Evolutionary conservation across 2,113 vertebrate genomes (phyloP).

Genomic region (Etheostoma cragini): DNA sequence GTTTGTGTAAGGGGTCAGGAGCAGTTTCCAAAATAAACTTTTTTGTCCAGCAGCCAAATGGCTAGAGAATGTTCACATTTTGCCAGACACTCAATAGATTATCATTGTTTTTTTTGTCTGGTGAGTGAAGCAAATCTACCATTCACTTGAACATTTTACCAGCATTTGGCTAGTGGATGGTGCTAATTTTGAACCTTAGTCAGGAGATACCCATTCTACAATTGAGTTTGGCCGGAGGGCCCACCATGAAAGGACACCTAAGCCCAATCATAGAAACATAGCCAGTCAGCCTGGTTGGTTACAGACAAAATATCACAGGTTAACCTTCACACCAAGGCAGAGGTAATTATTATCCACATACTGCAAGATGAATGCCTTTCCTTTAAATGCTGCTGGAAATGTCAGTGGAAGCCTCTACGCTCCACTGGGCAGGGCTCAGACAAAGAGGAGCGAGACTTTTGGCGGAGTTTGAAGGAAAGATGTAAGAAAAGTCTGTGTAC

Average conservation of each 20-base stretch:
- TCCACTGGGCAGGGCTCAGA: not conserved
- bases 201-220: not conserved
- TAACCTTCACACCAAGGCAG: conserved; percentile 10
- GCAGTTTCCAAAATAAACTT: not conserved
- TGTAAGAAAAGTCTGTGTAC: not conserved
- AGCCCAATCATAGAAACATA: not conserved
- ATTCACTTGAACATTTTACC: too few relatives aligned
- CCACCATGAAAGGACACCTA: conserved; percentile 1
- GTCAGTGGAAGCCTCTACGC: not conserved
- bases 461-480: not conserved
- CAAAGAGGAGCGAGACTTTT: not conserved
- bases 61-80: too few relatives aligned
- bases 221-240: not conserved
- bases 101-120: too few relatives aligned
- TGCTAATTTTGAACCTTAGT: too few relatives aligned
- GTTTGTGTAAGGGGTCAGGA: not conserved
- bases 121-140: too few relatives aligned
- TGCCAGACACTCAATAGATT: too few relatives aligned
- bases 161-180: too few relatives aligned
- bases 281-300: too few relatives aligned
- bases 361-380: conserved; percentile 4
- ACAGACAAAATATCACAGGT: conserved; percentile 3
- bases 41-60: too few relatives aligned
- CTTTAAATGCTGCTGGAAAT: conserved; percentile 23
- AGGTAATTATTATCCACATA: conserved; percentile 21